Conservation (phyloP, 2,888 invertebrate species). For the Nycteola revayana region DNA sequence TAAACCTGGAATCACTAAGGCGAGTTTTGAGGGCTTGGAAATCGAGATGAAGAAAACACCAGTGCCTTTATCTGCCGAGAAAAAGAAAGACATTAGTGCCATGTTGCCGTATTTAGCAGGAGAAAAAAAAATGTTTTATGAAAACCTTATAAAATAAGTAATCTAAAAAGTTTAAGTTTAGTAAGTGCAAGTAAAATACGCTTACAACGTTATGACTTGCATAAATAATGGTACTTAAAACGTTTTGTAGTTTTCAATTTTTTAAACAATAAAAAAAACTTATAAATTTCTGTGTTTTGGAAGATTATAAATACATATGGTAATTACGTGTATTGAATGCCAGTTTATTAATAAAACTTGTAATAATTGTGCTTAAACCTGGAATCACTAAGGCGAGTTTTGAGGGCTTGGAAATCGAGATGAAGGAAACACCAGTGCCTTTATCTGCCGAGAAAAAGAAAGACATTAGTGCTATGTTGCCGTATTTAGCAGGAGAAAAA, state of each 20-base stretch:
- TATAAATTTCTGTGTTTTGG: no score
- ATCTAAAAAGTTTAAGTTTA: no score
- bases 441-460: not conserved
- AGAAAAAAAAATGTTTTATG: conserved; percentile 1
- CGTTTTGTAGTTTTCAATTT: no score
- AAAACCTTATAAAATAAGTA: conserved; percentile 1
- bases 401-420: conserved; percentile 1
- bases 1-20: conserved; percentile 4
- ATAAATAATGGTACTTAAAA: no score
- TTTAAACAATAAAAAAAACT: no score
- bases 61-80: no score
- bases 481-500: conserved; percentile 1
- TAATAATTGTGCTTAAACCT: conserved; percentile 2
- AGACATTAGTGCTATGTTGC: conserved; percentile 2
- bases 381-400: conserved; percentile 3
- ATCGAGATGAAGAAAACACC: not conserved
- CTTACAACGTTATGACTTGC: no score
- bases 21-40: conserved; percentile 2
- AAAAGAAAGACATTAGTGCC: not conserved
- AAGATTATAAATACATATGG: no score
- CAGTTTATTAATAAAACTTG: no score
- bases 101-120: conserved; percentile 4
- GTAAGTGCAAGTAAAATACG: no score
- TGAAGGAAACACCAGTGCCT: not conserved
- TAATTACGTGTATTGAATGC: no score